Evolutionary conservation across 1,140 invertebrate genomes (phyloP).

Genomic region (Lepidurus apus): DNA sequence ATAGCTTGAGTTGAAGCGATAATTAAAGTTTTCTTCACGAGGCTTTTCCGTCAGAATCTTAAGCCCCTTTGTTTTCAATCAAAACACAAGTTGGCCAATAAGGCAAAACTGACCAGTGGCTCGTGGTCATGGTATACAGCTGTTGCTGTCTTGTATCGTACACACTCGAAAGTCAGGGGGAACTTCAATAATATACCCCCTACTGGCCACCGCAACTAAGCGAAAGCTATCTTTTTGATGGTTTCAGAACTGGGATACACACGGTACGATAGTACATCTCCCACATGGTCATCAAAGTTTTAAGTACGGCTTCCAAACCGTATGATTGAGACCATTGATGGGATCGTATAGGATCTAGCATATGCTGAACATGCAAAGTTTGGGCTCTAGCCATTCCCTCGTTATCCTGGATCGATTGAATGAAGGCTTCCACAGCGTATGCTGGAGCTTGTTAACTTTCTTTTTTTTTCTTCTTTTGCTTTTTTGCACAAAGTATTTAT

Average conservation of each 20-base stretch:
- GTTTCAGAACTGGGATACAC: not conserved
- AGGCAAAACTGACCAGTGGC: slow-evolving; percentile 5
- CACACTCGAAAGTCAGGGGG: not conserved
- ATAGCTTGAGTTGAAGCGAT: slow-evolving; percentile 5
- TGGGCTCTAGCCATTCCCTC: not conserved
- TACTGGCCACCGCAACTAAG: not conserved
- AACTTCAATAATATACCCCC: slow-evolving; percentile 1
- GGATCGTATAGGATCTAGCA: not conserved
- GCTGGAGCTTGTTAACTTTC: not conserved
- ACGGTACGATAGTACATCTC: not conserved
- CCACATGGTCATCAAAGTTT: slow-evolving; percentile 15
- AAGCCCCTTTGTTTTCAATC: not conserved
- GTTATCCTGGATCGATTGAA: not conserved
- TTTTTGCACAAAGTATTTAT: not conserved
- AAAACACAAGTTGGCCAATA: slow-evolving; percentile 8
- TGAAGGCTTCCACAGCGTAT: not conserved
- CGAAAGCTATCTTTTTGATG: not conserved
- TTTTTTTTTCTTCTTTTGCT: not conserved
- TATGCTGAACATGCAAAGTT: not conserved
- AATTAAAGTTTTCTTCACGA: slow-evolving; percentile 5
- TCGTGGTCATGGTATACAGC: slow-evolving; percentile 17
- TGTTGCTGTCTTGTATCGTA: not conserved
- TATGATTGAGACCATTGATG: slow-evolving; percentile 9
- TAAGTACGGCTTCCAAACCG: not conserved
- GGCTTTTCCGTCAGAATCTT: not conserved